These are phyloP conservation scores for Empidonax traillii DNA, from an alignment of 2,113 vertebrate species.

Conservation along the genomic window DNA sequence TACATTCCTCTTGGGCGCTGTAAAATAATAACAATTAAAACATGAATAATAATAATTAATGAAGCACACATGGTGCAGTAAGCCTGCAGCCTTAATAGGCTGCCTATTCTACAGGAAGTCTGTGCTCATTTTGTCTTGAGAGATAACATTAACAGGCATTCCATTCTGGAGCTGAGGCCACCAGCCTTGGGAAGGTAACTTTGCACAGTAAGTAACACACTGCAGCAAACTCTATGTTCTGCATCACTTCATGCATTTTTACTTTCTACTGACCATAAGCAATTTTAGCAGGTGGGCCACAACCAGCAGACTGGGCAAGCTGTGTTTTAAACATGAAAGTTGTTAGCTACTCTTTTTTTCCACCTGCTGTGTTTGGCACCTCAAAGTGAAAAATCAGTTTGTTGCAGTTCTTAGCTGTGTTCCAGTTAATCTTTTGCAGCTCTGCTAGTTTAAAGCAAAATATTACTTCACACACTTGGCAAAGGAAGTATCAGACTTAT, in stretches of 20 bases:
- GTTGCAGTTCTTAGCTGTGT: neutral
- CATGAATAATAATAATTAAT: constrained; percentile 55
- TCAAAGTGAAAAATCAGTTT: constrained; percentile 39
- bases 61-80: neutral
- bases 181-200: neutral
- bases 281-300: neutral
- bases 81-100: neutral
- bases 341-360: neutral
- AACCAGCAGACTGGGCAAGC: neutral
- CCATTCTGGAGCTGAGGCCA: neutral
- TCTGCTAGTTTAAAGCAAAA: neutral
- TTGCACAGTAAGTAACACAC: neutral
- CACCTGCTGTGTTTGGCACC: neutral
- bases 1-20: constrained; percentile 22
- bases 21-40: constrained; percentile 63
- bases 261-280: neutral
- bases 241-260: neutral
- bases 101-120: neutral
- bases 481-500: neutral
- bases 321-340: neutral
- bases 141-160: neutral
- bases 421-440: neutral
- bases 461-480: constrained; percentile 2
- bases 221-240: neutral
- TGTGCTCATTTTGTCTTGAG: neutral